These are phyloP conservation scores for Drosophila orena DNA, from an alignment of 1,140 invertebrate genomes.

Conservation along the genomic window DNA sequence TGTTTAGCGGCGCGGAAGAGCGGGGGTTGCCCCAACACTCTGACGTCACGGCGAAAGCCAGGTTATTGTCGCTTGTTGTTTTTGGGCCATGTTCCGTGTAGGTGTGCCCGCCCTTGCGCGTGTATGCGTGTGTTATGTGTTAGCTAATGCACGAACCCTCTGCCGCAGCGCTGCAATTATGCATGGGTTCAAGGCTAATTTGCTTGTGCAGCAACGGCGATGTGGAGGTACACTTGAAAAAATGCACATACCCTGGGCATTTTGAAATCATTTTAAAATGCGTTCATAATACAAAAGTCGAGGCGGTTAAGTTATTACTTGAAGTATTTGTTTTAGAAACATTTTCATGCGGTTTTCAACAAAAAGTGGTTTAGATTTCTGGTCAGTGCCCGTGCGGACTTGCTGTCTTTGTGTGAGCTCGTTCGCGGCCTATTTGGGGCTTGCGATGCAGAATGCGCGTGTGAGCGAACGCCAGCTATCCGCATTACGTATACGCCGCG, in stretches of 20 bases:
- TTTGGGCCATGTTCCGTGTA: conserved; percentile 3
- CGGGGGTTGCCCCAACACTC: conserved; percentile 5
- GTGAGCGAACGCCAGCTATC: conserved; percentile 66
- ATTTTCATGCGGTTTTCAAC: too few relatives aligned
- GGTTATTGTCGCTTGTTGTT: conserved; percentile 38
- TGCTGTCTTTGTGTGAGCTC: conserved; percentile 18
- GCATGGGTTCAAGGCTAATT: conserved; percentile 80
- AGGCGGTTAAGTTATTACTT: too few relatives aligned
- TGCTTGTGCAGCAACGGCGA: conserved; percentile 62
- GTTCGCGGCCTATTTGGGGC: conserved; percentile 51
- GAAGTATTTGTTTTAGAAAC: too few relatives aligned
- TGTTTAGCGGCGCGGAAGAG: conserved; percentile 14
- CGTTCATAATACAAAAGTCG: too few relatives aligned
- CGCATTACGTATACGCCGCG: conserved; percentile 76
- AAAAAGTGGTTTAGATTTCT: background rate
- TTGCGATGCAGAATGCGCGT: conserved; percentile 64
- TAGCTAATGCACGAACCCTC: conserved; percentile 65
- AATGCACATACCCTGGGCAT: background rate
- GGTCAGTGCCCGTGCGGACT: background rate
- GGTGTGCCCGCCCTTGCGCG: background rate
- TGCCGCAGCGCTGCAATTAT: conserved; percentile 72
- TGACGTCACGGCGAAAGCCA: conserved; percentile 53
- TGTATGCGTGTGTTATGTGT: conserved; percentile 44
- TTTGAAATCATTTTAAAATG: background rate
- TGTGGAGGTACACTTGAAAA: conserved; percentile 10